Evolutionary conservation across 2,113 vertebrate genomes (phyloP), one percentile per base, ranked within the genome.

Genomic region (Pelusios castaneus): DNA sequence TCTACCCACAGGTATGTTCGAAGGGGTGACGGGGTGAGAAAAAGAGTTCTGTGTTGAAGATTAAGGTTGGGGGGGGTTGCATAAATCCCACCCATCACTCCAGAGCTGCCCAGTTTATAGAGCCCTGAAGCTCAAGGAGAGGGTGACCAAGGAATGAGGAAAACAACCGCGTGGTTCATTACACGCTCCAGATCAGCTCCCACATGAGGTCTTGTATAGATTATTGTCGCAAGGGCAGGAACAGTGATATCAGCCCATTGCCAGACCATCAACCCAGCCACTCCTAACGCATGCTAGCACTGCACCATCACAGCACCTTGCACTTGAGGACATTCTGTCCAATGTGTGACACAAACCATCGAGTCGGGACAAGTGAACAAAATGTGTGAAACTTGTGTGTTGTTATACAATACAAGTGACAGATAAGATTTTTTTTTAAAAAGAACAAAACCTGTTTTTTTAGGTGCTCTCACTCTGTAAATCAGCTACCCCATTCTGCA

Each of bases 1-100:
- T 97, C 96, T 97, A 75, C 95, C 97, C 97, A 97, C 95, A 97
- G 95, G 97, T 97, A 97, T 97, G 95, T 93, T 95, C 95, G 91
- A 96, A 96, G 90, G 97, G 87, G 85, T 88, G 83, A 89, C 81
- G 92, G 77, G 25, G 38, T 10, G 29, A 94, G 92, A 96, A 95
- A 97, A 95, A 95, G 91, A 60, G 94, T 89, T 95, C 93, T 95
- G 93, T 95, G 81, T 79, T 96, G 86, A 93, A 84, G 91, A 94
- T 91, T 94, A 92, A 76, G 41, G 38, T 93, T 41, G 41, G n/a
- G n/a, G n/a, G n/a, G n/a, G 31, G 5, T 89, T 96, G 55, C 60
- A 94, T 70, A 85, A 92, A 92, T 94, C 90, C 19, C 88, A 93
- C 60, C 82, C 82, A 25, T 60, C 29, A 47, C 75, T 82, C 89